phyloP scores from a whole-genome alignment of 2,797 vertebrate genomes.

The Pseudocheirus occidentalis region DNA sequence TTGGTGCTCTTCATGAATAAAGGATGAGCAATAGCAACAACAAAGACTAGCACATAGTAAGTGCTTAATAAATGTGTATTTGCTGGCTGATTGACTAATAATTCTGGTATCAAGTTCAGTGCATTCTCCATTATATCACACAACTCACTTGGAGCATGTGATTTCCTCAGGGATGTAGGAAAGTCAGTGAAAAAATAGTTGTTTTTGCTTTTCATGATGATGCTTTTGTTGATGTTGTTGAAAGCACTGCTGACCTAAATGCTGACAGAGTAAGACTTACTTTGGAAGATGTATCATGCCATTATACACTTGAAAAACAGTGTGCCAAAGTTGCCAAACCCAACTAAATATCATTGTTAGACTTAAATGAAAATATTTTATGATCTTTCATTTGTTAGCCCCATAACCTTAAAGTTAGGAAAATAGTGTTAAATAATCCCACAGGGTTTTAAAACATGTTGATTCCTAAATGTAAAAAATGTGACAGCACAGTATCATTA shows the following conservation, averaged over 20 bases:
- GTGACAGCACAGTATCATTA: neutral
- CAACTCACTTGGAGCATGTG: neutral
- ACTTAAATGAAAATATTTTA: neutral
- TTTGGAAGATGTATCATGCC: neutral
- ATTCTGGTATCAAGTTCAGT: neutral
- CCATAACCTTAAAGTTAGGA: neutral
- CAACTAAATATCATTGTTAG: neutral
- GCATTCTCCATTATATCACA: neutral
- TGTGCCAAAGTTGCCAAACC: neutral
- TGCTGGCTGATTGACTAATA: neutral
- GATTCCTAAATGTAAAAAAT: neutral
- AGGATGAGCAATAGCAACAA: neutral
- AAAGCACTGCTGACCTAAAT: neutral
- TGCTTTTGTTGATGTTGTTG: neutral
- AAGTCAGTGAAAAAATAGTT: neutral
- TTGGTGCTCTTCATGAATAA: neutral
- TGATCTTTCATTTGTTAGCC: constrained; percentile 12
- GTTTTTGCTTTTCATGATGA: neutral
- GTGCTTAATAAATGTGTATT: neutral
- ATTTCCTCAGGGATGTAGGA: neutral
- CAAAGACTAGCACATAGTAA: neutral
- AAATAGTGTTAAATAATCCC: neutral
- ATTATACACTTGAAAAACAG: neutral
- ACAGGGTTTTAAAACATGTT: neutral
- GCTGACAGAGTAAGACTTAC: neutral